Base-by-base conservation (phyloP, 2,888 invertebrate genomes). In the Myopa tessellatipennis region DNA sequence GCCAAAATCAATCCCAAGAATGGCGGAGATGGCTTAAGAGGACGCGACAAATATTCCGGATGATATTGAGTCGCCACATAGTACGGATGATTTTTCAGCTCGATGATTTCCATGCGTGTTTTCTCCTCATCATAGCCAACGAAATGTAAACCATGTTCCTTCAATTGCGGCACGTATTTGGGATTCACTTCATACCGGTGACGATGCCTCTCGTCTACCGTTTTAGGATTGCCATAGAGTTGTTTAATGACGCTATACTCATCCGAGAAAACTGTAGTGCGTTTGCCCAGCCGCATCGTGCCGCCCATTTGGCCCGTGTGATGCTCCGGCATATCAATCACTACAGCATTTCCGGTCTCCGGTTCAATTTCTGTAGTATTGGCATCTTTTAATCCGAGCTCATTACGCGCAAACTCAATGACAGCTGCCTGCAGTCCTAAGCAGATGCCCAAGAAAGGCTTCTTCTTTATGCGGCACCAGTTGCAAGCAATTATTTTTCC, bases 281-380 rank as follows among this genome's bases (percentile, higher is more conserved):
- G 92, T 86, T 94, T 95, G n/a, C 99, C 99, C 69, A 99, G 90
- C 78, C 99, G 91, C 99, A 99, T 99, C 0, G 99, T 99, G 10
- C 98, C 99, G 3, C 99, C 99, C 91, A 97, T 93, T 82, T 95
- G 92, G 0, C 96, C 98, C 0, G 94, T 93, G 87, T 97, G 96
- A 89, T 99, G 98, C 90, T 99, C 99, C 0, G 99, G 98, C 99
- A 99, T 99, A 84, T 99, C 98, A 80, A 99, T 95, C 5, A 99
- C 96, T 60, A 98, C 91, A 50, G 96, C 95, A 88, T 95, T 90
- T 55, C 90, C 90, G 14, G 95, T 93, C 4, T 93, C 90, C 0
- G 94, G 92, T 82, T 94, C 92, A 58, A 96, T 93, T 90, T 99
- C 99, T 0, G 95, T 95, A 4, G 95, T 95, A 85, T 97, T 94